Base-by-base conservation (phyloP, 1,140 invertebrate species). In the Drosophila funebris region DNA sequence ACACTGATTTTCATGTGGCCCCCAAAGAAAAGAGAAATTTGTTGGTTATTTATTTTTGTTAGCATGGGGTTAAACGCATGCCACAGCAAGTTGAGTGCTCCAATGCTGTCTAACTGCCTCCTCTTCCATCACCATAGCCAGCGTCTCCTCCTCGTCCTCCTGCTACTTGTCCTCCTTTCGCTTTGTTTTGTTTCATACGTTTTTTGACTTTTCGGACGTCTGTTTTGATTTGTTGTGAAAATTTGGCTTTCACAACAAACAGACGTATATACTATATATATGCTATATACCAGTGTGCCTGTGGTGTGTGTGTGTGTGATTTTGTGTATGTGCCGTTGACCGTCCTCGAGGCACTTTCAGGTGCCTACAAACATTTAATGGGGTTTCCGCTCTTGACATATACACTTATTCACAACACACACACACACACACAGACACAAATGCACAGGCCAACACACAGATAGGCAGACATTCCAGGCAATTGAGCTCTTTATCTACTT, bases 191-290 rank as follows among this genome's bases (percentile, higher is more conserved):
- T 73, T 85, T 80, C 73, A 48, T 68, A 58, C 63, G 58, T 63
- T 69, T 66, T 82, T 44, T 77, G 68, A 73, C 78, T 82, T 81
- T 68, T 66, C 43, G 63, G 60, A 52, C 44, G 70, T 75, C 64
- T 83, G 79, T 82, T 85, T 87, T 85, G 82, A 87, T 84, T 85
- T 85, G 80, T 84, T 84, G 82, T 82, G 82, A 87, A 85, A 87
- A 82, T 87, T 85, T 75, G 82, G 78, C 78, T 85, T 85, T 85
- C 82, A 87, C 80, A 85, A 81, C 80, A 84, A 50, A 71, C 61
- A 37, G 16, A 62, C 43, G 6, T 43, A 43, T 18, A 22, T 13
- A 53, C 11, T 18, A 22, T 13, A 53, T 14, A 9, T n/a, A 44
- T 41, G n/a, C n/a, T n/a, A 16, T 27, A 5, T 33, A 18, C 4